phyloP scores from a whole-genome alignment of 2,888 invertebrate genomes.

The Lymantria monacha region DNA sequence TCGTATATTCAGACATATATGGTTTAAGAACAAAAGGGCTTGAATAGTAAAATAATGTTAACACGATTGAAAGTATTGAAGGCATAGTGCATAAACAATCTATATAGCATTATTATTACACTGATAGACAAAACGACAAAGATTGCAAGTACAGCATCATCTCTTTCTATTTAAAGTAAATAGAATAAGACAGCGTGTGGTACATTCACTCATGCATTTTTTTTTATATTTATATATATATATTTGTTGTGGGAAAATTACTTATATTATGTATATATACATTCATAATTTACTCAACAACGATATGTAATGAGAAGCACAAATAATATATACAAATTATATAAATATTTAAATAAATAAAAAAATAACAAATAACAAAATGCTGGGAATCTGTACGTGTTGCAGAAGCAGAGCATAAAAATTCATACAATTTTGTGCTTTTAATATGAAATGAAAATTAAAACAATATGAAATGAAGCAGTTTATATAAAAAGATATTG shows the following conservation, averaged over 20 bases:
- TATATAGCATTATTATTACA: too few species aligned
- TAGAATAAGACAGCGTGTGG: background rate
- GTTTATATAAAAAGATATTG: too few species aligned
- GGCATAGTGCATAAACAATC: too few species aligned
- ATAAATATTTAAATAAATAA: slow-evolving; percentile 15
- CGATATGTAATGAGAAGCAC: slow-evolving; percentile 21
- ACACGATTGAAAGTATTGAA: too few species aligned
- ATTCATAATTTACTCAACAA: slow-evolving; percentile 19
- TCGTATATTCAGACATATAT: too few species aligned
- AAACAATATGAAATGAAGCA: background rate
- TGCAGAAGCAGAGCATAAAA: background rate
- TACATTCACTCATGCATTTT: background rate
- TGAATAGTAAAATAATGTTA: too few species aligned
- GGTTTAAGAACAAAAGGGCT: too few species aligned
- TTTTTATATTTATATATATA: background rate
- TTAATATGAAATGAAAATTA: background rate
- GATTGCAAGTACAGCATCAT: too few species aligned
- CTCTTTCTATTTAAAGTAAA: background rate
- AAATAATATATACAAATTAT: slow-evolving; percentile 13
- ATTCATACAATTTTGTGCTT: background rate
- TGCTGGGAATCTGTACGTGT: slow-evolving; percentile 37
- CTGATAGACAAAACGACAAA: too few species aligned
- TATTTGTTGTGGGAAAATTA: background rate
- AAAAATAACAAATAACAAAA: slow-evolving; percentile 17
- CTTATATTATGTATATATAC: background rate